Percentiles rank a stretch among this genome's conserved stretches.
These are phyloP conservation scores for Colossoma macropomum DNA, from an alignment of 2,113 vertebrate species.

Conservation along the genomic window DNA sequence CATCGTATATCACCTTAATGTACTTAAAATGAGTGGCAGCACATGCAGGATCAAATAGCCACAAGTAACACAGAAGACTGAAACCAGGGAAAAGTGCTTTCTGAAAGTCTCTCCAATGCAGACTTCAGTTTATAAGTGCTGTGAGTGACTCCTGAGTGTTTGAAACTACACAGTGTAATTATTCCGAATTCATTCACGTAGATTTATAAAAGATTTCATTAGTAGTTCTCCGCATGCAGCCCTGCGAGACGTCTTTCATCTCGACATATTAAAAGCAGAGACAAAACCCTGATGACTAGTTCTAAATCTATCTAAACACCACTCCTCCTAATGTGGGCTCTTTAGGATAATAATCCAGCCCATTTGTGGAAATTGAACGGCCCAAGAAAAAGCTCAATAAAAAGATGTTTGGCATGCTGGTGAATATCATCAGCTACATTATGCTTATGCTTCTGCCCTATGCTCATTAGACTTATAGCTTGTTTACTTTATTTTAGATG, in stretches of 20 bases:
- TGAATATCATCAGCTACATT: not conserved
- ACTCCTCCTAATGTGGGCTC: constrained; percentile 75
- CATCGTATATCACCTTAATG: not conserved
- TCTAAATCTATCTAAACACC: constrained; percentile 72
- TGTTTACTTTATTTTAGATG: not conserved
- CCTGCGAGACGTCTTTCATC: constrained; percentile 59
- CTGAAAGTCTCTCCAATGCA: not conserved
- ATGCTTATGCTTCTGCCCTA: not conserved
- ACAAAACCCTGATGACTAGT: constrained; percentile 76
- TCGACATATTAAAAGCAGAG: constrained; percentile 69
- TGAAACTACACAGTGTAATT: not conserved
- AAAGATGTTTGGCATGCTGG: constrained; percentile 33
- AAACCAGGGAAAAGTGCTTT: not conserved
- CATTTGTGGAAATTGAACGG: constrained; percentile 58
- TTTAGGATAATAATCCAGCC: constrained; percentile 74
- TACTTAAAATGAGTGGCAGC: not conserved
- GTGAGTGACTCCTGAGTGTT: not conserved
- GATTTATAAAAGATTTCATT: constrained; percentile 30
- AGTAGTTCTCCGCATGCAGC: constrained; percentile 64
- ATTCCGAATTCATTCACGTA: not conserved
- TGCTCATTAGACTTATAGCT: not conserved
- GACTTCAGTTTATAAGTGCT: not conserved
- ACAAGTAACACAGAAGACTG: not conserved
- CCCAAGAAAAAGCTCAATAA: constrained; percentile 55
- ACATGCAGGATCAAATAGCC: not conserved